Evolutionary conservation across 2,888 invertebrate species (phyloP), one percentile per base, ranked within the genome.

Genomic region (Drosophila putrida): DNA sequence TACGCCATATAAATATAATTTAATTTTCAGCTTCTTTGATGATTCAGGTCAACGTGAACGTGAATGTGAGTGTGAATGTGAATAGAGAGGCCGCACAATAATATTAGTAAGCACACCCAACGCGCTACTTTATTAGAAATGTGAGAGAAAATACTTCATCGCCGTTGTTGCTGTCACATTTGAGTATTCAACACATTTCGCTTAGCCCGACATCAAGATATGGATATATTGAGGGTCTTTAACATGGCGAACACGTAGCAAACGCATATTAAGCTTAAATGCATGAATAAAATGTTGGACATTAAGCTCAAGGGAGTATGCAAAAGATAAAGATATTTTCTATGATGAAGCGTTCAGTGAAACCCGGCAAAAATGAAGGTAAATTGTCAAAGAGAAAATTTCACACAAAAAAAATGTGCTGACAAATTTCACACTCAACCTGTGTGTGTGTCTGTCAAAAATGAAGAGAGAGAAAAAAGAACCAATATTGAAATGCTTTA

Each of bases 221-320:
- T 74, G 64, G 27, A n/a, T n/a, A n/a, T 65, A 81, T 83, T 53
- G 70, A 58, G 47, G 39, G 70, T 64, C 51, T 58, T 84, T 88
- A 70, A 73, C 66, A 84, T 86, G 70, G 66, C 69, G 63, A 71
- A 68, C 84, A 85, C 84, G 84, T 85, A 84, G 77, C 76, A 65
- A 70, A 69, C 75, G 73, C 82, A 78, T 71, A 75, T 80, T 71
- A 65, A 82, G 75, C 86, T 84, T 82, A 85, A 84, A 84, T 84
- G 72, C 88, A 82, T 69, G 70, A 78, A 73, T 83, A 82, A 75
- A 85, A 80, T 86, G 85, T 76, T 71, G 85, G 88, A 72, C 88
- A 84, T 81, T 82, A 81, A 88, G 38, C 73, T 75, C 71, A 13
- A 4, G 55, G 46, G 60, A 55, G 51, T 28, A 47, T 51, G 36